phyloP scores from a whole-genome alignment of 2,113 vertebrate species.

The Elephantulus edwardii region DNA sequence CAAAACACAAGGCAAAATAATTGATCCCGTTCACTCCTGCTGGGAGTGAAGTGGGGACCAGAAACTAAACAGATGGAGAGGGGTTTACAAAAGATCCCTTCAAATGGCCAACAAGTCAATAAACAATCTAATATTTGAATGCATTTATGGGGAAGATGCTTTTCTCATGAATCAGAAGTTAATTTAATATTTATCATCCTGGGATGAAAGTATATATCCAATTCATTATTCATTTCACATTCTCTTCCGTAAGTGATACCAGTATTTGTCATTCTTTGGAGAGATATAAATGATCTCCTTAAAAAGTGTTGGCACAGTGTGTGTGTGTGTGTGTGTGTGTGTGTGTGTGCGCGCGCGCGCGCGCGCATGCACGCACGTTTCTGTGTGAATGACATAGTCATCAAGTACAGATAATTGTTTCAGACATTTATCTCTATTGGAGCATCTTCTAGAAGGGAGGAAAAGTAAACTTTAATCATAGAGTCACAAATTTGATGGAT shows the following conservation, averaged over 20 bases:
- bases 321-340: background rate
- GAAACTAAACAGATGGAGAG: background rate
- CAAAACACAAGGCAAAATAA: slow-evolving; percentile 23
- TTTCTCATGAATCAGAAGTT: background rate
- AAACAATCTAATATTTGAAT: slow-evolving; percentile 12
- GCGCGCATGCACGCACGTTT: too few relatives aligned
- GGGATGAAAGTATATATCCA: background rate
- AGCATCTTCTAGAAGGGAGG: background rate
- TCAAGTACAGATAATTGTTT: background rate
- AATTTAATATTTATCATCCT: slow-evolving; percentile 7
- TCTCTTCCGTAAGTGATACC: background rate
- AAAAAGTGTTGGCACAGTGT: too few relatives aligned
- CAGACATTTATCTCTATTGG: background rate
- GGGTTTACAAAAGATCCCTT: background rate
- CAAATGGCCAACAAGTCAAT: background rate
- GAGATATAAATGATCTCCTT: background rate
- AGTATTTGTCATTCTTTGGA: background rate
- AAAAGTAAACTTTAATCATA: too few relatives aligned
- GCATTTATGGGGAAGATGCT: background rate
- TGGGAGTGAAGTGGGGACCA: background rate
- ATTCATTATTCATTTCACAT: background rate
- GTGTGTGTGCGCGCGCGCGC: background rate
- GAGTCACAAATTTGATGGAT: too few relatives aligned
- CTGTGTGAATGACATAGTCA: background rate
- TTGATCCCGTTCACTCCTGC: background rate